A percentile compares a stretch with the other conserved stretches of the same genome.
Conservation (phyloP, 1,140 invertebrate genomes). For the Heliconius eleuchia region DNA sequence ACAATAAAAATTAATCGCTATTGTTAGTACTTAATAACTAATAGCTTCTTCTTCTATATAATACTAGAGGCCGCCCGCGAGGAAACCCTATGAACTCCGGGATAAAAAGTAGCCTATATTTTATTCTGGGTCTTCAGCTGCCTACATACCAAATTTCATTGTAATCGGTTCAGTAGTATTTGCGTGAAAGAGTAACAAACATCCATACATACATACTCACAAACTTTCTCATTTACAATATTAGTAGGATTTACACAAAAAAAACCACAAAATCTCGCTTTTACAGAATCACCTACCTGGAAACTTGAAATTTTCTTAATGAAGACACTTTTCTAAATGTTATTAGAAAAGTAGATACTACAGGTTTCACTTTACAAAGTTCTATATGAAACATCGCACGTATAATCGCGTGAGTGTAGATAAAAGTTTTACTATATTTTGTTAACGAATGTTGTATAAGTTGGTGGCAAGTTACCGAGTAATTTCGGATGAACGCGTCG, state of each 20-base stretch:
- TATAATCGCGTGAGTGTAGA: constrained; percentile 34
- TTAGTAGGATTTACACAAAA: neutral
- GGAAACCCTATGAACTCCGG: too few species aligned
- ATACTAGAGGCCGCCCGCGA: too few species aligned
- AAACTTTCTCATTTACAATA: too few species aligned
- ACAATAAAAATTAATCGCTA: too few species aligned
- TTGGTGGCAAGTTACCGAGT: constrained; percentile 35
- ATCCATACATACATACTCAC: too few species aligned
- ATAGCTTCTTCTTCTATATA: too few species aligned
- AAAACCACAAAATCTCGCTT: neutral
- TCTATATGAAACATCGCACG: constrained; percentile 28
- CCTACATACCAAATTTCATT: too few species aligned
- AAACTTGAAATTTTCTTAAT: neutral
- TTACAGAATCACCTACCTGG: neutral
- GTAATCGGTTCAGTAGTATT: too few species aligned
- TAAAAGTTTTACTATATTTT: constrained; percentile 32
- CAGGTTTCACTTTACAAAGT: constrained; percentile 22
- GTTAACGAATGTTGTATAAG: constrained; percentile 35
- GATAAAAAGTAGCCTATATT: too few species aligned
- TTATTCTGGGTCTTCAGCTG: too few species aligned
- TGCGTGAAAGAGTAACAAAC: too few species aligned
- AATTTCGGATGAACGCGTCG: constrained; percentile 33
- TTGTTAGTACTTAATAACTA: too few species aligned
- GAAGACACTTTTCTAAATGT: neutral
- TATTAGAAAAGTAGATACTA: constrained; percentile 21